Percentiles rank a stretch among this genome's conserved stretches.
Evolutionary conservation across 2,888 invertebrate species (phyloP).

Genomic region (Oscheius onirici): DNA sequence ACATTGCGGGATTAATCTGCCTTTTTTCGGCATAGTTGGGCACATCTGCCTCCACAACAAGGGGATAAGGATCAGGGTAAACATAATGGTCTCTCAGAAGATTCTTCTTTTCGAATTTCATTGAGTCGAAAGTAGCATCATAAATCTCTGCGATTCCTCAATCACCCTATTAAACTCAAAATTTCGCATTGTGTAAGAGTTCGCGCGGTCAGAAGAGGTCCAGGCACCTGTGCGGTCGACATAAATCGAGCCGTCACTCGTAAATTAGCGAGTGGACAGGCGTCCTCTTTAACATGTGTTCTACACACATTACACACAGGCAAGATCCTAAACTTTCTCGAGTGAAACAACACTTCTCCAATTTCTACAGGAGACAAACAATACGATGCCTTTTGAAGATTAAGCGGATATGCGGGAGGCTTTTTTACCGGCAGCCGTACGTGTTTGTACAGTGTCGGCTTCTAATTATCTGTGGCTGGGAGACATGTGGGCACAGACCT

Average conservation of each 20-base stretch:
- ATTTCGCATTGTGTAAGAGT: background rate
- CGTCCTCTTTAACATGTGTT: constrained; percentile 33
- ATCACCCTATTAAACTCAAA: no score
- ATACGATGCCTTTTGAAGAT: constrained; percentile 21
- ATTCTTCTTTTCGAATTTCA: background rate
- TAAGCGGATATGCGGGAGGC: constrained; percentile 18
- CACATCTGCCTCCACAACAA: constrained; percentile 14
- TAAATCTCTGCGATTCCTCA: no score
- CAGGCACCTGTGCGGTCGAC: constrained; percentile 29
- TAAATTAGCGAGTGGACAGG: constrained; percentile 32
- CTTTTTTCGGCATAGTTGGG: background rate
- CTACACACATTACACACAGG: constrained; percentile 28
- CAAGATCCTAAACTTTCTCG: constrained; percentile 14
- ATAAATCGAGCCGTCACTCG: constrained; percentile 30
- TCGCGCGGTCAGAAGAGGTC: background rate
- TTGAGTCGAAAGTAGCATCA: no score
- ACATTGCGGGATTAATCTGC: constrained; percentile 21
- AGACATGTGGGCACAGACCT: constrained; percentile 22
- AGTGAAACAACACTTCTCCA: background rate
- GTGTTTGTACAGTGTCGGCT: constrained; percentile 34
- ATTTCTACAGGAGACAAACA: background rate
- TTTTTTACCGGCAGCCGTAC: constrained; percentile 2
- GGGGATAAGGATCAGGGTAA: no score
- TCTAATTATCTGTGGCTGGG: constrained; percentile 23
- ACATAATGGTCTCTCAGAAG: background rate